A percentile compares a stretch with the other conserved stretches of the same genome.
phyloP scores from a whole-genome alignment of 2,113 vertebrate genomes.

The Pterocles orientalis region DNA sequence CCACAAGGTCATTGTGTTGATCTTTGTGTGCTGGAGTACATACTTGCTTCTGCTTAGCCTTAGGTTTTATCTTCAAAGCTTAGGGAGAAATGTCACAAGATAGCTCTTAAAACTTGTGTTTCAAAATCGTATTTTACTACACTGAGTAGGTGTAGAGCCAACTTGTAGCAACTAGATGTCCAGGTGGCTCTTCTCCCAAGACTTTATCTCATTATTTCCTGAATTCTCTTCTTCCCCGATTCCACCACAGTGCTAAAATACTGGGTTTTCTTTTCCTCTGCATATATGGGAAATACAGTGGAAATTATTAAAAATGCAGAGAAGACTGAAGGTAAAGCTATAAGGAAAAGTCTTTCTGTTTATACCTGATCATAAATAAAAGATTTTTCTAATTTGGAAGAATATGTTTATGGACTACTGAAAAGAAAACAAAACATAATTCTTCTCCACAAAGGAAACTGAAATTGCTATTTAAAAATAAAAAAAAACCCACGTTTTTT shows the following conservation, averaged over 20 bases:
- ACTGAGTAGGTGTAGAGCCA: background rate
- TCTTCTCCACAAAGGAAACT: background rate
- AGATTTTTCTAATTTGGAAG: background rate
- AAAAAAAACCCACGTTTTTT: background rate
- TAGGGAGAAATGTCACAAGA: background rate
- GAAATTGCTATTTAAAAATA: background rate
- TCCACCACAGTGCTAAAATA: background rate
- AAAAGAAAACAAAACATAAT: background rate
- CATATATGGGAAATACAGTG: background rate
- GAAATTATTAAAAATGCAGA: background rate
- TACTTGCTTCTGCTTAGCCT: background rate
- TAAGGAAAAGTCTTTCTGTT: background rate
- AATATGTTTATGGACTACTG: background rate
- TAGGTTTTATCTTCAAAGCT: slow-evolving; percentile 2
- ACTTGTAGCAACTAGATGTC: background rate
- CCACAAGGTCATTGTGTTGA: background rate
- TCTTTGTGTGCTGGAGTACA: background rate
- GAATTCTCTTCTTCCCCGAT: background rate
- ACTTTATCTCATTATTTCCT: background rate
- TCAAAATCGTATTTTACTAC: background rate
- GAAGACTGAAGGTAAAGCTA: background rate
- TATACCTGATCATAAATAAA: background rate
- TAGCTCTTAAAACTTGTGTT: background rate
- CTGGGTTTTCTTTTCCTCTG: background rate
- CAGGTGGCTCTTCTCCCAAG: background rate